Conservation (phyloP, 2,797 vertebrate species). For the Chrysocyon brachyurus region DNA sequence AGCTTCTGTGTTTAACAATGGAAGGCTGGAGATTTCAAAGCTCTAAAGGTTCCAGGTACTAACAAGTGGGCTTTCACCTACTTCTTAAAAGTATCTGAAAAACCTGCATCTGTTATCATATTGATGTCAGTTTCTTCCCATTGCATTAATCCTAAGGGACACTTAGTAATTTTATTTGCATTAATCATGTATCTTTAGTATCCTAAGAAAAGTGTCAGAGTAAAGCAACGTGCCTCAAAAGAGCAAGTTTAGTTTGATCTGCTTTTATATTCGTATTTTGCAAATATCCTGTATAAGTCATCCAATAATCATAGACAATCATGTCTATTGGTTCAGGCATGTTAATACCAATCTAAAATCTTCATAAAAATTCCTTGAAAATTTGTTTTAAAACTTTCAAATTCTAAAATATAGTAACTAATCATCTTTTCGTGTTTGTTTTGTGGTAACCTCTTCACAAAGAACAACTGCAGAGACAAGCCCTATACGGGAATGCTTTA, state of each 20-base stretch:
- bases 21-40: background rate
- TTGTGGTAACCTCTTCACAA: background rate
- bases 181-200: background rate
- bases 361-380: background rate
- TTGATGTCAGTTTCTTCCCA: background rate
- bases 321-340: background rate
- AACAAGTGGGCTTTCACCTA: background rate
- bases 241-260: background rate
- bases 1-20: background rate
- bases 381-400: constrained; percentile 36
- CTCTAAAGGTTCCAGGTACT: background rate
- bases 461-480: background rate
- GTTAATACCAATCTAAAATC: background rate
- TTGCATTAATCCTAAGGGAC: background rate
- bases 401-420: background rate
- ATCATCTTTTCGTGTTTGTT: constrained; percentile 12
- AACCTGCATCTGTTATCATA: background rate
- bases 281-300: background rate
- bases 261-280: background rate
- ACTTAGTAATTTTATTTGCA: background rate
- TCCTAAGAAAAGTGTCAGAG: background rate
- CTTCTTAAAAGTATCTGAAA: background rate
- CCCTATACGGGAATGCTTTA: background rate
- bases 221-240: background rate
- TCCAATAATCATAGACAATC: background rate